Evolutionary conservation across 2,113 vertebrate species (phyloP), one percentile per base, ranked within the genome.

Genomic region (Rhinoderma darwinii): DNA sequence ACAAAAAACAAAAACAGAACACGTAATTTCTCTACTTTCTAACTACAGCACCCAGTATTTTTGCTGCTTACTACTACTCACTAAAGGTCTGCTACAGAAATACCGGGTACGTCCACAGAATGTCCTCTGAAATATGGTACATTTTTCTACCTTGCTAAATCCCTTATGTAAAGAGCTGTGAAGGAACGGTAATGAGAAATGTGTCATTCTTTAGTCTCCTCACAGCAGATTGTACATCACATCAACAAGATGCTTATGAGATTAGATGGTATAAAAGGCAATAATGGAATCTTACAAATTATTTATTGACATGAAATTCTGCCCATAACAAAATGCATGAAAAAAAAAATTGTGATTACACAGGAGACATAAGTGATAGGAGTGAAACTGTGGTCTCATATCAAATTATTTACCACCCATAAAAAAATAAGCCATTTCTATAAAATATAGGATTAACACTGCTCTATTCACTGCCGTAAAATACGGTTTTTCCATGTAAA

Each of bases 301-400:
- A 74, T 74, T 74, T 74, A 74, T 74, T n/a, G 37, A 74, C 18
- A 22, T n/a, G 70, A 25, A 74, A 43, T n/a, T 74, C 20, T 74
- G 37, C 22, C 37, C 12, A 74, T 41, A 74, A 39, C 68, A 39
- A 73, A 68, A 68, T 5, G 35, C n/a, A 27, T 27, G 1, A 68
- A 30, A 72, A 22, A 30, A 35, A 72, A 72, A 39, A 72, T 73
- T 37, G 25, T 73, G 20, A 2, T 74, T 37, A 20, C 70, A 70
- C 18, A 70, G 30, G 32, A 37, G 17, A 22, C 30, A 20, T 37
- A 43, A 43, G 22, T 25, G 20, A 70, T 37, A 37, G 32, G 70
- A 43, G 37, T 41, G 6, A 43, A 43, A 43, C 8, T 22, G 20
- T 74, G 70, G 39, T 39, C 70, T 74, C 9, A 43, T 74, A 74